Percentiles rank a stretch among this genome's conserved stretches.
Evolutionary conservation across 1,140 invertebrate genomes (phyloP).

Genomic region (Diploscapter pachys): DNA sequence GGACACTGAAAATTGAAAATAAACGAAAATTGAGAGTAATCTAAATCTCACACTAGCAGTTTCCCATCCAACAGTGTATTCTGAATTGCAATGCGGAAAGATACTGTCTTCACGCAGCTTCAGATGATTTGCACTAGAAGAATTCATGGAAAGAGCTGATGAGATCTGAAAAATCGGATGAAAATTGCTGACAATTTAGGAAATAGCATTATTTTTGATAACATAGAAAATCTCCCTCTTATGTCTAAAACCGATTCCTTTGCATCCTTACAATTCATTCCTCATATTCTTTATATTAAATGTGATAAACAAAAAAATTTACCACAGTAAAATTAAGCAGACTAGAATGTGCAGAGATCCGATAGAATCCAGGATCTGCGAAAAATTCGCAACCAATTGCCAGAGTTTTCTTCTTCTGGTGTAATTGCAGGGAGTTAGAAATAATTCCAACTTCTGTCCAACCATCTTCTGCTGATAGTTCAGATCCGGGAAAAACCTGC

Average conservation of each 20-base stretch:
- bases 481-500: too few species aligned
- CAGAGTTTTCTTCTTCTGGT: too few species aligned
- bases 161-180: neutral
- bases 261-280: conserved; percentile 15
- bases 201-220: neutral
- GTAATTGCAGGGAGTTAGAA: too few species aligned
- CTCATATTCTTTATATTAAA: conserved; percentile 19
- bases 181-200: too few species aligned
- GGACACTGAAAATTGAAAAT: conserved; percentile 1
- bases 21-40: too few species aligned
- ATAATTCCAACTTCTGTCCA: too few species aligned
- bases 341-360: too few species aligned
- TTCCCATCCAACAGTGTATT: conserved; percentile 19
- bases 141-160: conserved; percentile 13
- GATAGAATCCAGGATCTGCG: too few species aligned
- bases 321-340: too few species aligned
- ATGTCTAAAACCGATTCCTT: neutral
- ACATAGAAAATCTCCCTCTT: neutral
- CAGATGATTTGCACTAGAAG: conserved; percentile 5
- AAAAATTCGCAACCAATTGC: too few species aligned
- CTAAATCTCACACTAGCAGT: neutral
- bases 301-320: neutral
- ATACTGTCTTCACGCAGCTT: conserved; percentile 23
- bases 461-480: too few species aligned
- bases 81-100: conserved; percentile 29